A percentile compares a stretch with the other conserved stretches of the same genome.
phyloP scores from a whole-genome alignment of 1,140 invertebrate genomes.

The Anastrepha obliqua region DNA sequence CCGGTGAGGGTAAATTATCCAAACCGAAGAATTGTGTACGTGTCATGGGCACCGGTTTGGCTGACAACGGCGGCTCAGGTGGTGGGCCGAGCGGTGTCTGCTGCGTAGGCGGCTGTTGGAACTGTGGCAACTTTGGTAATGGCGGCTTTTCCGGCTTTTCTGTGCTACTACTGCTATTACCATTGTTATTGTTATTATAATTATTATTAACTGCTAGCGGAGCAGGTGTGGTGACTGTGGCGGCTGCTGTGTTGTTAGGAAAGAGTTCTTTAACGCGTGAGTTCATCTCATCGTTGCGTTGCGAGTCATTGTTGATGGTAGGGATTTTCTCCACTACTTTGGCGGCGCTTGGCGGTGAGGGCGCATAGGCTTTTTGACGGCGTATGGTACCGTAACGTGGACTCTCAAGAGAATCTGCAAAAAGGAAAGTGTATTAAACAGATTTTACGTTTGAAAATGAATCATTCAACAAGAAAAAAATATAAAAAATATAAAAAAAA shows the following conservation, averaged over 20 bases:
- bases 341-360: constrained; percentile 63
- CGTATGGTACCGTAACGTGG: constrained; percentile 70
- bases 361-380: constrained; percentile 67
- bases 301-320: constrained; percentile 63
- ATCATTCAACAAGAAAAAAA: no score
- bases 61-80: constrained; percentile 48
- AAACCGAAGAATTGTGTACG: constrained; percentile 71
- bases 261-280: constrained; percentile 68
- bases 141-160: constrained; percentile 69
- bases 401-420: constrained; percentile 68
- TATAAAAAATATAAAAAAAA: no score
- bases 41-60: constrained; percentile 71
- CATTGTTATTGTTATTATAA: neutral
- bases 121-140: constrained; percentile 66
- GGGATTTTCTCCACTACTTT: constrained; percentile 10
- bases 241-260: constrained; percentile 11
- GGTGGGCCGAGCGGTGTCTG: constrained; percentile 37
- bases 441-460: no score
- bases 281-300: constrained; percentile 57
- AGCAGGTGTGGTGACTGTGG: neutral
- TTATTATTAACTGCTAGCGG: constrained; percentile 36
- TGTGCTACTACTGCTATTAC: neutral
- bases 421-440: neutral
- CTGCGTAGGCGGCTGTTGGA: constrained; percentile 66
- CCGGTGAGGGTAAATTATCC: constrained; percentile 69